Conservation (phyloP, 2,888 invertebrate species). For the Noctua fimbriata region DNA sequence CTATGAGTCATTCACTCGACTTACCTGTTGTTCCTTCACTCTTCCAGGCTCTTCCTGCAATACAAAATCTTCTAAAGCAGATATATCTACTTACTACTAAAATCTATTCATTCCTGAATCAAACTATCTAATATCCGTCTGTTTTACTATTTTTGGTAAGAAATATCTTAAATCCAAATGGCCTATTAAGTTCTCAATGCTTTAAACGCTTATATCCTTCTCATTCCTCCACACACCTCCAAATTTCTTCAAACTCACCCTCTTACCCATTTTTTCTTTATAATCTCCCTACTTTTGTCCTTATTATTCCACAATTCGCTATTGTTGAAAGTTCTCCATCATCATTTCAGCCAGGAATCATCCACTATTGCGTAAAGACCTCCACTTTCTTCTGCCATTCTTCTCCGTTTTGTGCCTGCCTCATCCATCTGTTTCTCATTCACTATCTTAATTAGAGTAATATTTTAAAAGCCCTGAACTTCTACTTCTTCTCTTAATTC, state of each 20-base stretch:
- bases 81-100: constrained; percentile 1
- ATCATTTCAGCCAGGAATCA: no score
- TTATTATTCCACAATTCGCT: background rate
- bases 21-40: constrained; percentile 10
- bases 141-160: background rate
- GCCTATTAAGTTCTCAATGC: background rate
- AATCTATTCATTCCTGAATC: background rate
- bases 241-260: background rate
- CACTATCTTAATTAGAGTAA: background rate
- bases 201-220: background rate
- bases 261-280: background rate
- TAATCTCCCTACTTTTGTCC: background rate
- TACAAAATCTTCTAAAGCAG: constrained; percentile 12
- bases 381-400: no score
- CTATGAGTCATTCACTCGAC: background rate
- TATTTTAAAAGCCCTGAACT: background rate
- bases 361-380: no score
- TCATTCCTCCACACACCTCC: background rate
- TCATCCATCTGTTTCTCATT: no score
- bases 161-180: background rate
- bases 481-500: background rate
- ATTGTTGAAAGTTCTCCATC: background rate
- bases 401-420: no score
- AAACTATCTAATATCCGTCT: background rate
- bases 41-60: background rate